A percentile compares a stretch with the other conserved stretches of the same genome.
phyloP scores from a whole-genome alignment of 2,888 invertebrate genomes.

The Diaprepes abbreviatus region DNA sequence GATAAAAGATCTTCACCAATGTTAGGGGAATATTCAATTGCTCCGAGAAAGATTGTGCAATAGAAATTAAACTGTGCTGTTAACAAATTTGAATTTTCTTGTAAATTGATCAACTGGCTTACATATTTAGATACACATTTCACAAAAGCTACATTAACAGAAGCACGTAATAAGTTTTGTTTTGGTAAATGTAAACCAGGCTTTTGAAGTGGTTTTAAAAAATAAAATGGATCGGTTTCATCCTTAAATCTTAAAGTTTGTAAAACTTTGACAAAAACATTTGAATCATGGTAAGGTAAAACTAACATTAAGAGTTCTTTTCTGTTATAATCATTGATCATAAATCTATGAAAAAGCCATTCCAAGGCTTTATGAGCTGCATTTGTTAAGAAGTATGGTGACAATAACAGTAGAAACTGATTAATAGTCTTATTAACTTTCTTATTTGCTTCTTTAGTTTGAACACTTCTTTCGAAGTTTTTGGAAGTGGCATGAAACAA shows the following conservation, averaged over 20 bases:
- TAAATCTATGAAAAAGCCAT: slow-evolving; percentile 93
- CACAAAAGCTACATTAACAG: slow-evolving; percentile 74
- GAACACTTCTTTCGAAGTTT: slow-evolving; percentile 85
- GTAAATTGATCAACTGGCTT: slow-evolving; percentile 72
- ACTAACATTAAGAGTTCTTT: slow-evolving; percentile 85
- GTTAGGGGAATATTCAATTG: slow-evolving; percentile 72
- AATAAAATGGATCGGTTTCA: slow-evolving; percentile 78
- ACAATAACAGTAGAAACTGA: slow-evolving; percentile 83
- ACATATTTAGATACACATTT: slow-evolving; percentile 75
- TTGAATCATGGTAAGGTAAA: slow-evolving; percentile 94
- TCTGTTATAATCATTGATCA: slow-evolving; percentile 90
- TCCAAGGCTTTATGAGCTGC: slow-evolving; percentile 92
- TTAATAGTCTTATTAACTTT: slow-evolving; percentile 81
- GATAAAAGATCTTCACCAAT: slow-evolving; percentile 75
- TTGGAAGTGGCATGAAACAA: slow-evolving; percentile 85
- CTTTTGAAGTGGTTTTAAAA: slow-evolving; percentile 82
- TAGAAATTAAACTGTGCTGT: slow-evolving; percentile 86
- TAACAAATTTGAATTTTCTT: slow-evolving; percentile 73
- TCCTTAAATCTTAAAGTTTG: slow-evolving; percentile 80
- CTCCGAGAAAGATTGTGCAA: slow-evolving; percentile 80
- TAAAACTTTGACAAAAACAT: slow-evolving; percentile 86
- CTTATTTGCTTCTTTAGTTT: slow-evolving; percentile 80
- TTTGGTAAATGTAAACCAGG: slow-evolving; percentile 82
- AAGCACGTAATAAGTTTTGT: slow-evolving; percentile 79
- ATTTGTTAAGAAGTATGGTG: slow-evolving; percentile 90